A percentile compares a stretch with the other conserved stretches of the same genome.
Conservation (phyloP, 2,888 invertebrate genomes). For the Tupiocoris notatus region DNA sequence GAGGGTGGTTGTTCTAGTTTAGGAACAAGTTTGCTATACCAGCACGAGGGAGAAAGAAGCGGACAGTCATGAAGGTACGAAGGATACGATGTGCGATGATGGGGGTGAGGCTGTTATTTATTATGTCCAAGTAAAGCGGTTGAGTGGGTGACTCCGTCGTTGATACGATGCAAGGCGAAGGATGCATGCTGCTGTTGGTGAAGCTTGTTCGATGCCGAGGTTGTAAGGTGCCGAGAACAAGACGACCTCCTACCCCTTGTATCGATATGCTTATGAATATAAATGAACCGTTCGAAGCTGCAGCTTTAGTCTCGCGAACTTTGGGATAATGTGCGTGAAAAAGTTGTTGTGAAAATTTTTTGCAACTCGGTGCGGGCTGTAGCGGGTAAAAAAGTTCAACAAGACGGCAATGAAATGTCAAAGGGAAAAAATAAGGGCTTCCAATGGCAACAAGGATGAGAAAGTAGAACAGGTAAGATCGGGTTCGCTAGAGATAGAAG, state of each 20-base stretch:
- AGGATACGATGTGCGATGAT: background rate
- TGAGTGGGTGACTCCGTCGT: background rate
- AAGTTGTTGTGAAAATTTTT: constrained; percentile 1
- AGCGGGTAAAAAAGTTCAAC: background rate
- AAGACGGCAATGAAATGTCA: background rate
- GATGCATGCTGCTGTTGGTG: background rate
- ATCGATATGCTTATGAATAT: constrained; percentile 43
- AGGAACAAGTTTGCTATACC: constrained; percentile 4
- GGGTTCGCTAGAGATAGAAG: background rate
- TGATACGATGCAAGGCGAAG: background rate
- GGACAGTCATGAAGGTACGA: background rate
- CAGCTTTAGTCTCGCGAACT: constrained; percentile 20
- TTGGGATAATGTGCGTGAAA: constrained; percentile 31
- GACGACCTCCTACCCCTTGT: constrained; percentile 25
- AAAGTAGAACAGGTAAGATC: too few relatives aligned
- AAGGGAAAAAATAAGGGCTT: background rate
- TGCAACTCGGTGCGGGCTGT: background rate
- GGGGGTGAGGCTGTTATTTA: constrained; percentile 15
- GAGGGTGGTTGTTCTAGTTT: constrained; percentile 12
- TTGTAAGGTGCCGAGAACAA: constrained; percentile 8
- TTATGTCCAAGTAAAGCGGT: constrained; percentile 30
- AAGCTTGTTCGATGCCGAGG: background rate
- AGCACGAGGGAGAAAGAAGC: background rate
- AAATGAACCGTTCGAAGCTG: constrained; percentile 33
- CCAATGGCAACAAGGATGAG: background rate